phyloP scores from a whole-genome alignment of 2,888 invertebrate species.

The Bellardia pandia region DNA sequence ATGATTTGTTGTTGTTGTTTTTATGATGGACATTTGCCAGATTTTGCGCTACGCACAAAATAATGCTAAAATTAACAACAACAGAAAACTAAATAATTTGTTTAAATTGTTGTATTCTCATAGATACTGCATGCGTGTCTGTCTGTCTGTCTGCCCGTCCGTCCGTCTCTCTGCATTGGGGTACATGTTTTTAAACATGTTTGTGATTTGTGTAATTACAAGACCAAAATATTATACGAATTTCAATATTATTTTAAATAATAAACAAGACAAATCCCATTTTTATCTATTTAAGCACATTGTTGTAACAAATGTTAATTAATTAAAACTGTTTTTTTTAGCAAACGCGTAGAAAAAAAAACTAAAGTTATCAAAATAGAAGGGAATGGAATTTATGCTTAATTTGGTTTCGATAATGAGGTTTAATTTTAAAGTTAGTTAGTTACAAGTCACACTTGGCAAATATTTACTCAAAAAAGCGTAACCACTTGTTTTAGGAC shows the following conservation, averaged over 20 bases:
- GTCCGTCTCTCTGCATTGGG: background rate
- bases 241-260: conserved; percentile 15
- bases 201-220: conserved; percentile 52
- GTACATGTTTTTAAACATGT: conserved; percentile 55
- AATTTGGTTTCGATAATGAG: no score
- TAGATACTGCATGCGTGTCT: background rate
- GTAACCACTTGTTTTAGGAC: no score
- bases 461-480: no score
- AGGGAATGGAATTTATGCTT: no score
- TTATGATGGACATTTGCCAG: conserved; percentile 69
- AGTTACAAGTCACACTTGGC: no score
- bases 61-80: conserved; percentile 40
- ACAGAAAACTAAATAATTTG: conserved; percentile 36
- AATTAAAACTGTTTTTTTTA: conserved; percentile 7
- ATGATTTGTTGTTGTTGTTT: conserved; percentile 55
- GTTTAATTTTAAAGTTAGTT: no score
- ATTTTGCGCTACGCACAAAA: conserved; percentile 61
- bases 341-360: background rate
- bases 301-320: conserved; percentile 43
- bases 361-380: background rate
- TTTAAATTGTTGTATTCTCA: conserved; percentile 44
- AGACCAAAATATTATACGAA: conserved; percentile 32
- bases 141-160: background rate
- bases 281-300: background rate
- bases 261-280: conserved; percentile 50